Evolutionary conservation across 2,113 vertebrate genomes (phyloP), one percentile per base, ranked within the genome.

Genomic region (Sinocyclocheilus rhinocerous): DNA sequence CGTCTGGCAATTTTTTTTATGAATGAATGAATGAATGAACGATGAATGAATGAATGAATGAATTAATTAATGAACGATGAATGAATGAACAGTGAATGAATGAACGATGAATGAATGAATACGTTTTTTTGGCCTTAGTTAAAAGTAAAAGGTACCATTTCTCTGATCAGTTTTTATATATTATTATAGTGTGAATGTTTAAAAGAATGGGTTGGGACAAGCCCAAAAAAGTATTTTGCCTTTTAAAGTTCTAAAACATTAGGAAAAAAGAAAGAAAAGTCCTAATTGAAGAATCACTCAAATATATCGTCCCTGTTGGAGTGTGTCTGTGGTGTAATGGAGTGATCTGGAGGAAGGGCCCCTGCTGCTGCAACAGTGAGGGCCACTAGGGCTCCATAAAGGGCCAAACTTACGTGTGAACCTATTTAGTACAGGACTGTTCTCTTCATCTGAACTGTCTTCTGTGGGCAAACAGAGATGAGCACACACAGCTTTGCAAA

Each of bases 391-490:
- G 88, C 63, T 88, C 78, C 85, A 81, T 57, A 86, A 50, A 84
- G 55, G 84, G 72, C 45, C 57, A 85, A 89, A 95, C 94, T 95
- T 94, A 95, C 95, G 93, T 94, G 93, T 94, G 87, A 94, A 94
- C 90, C 91, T 95, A 94, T 90, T 94, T 89, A 94, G 90, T 91
- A 91, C 90, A 84, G 94, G 86, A 85, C 84, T 87, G 92, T 85
- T 91, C 90, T 93, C 93, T 86, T 95, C 95, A 92, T 94, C 94
- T 93, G 94, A 94, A 93, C 92, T 92, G 88, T 95, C 91, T 82
- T 94, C 95, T 95, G 95, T 87, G 91, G 93, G 92, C 89, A 94
- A 89, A 95, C 93, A 95, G 90, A 94, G 90, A 93, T 92, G 91
- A 92, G 92, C 55, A 92, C 90, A 94, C 89, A 93, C 11, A 48